These are phyloP conservation scores for Sylvia borin DNA, from an alignment of 2,797 vertebrate species.

Conservation along the genomic window DNA sequence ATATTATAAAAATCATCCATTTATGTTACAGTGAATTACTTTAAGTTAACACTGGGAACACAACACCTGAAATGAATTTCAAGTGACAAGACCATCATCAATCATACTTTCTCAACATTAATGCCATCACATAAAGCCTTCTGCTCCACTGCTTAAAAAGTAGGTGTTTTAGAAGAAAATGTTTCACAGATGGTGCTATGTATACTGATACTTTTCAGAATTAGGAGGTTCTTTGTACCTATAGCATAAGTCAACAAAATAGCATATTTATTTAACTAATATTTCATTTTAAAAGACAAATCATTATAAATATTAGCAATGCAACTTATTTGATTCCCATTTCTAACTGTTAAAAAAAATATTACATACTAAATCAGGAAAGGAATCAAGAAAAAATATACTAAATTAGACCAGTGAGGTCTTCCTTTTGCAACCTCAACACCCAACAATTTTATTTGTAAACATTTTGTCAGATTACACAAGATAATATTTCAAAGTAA, in stretches of 20 bases:
- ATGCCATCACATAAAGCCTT: slow-evolving; percentile 63
- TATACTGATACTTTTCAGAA: background rate
- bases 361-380: background rate
- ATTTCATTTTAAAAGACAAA: background rate
- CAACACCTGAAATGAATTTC: slow-evolving; percentile 74
- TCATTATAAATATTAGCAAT: background rate
- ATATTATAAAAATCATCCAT: slow-evolving; percentile 78
- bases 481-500: background rate
- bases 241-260: slow-evolving; percentile 8
- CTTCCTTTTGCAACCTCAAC: background rate
- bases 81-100: slow-evolving; percentile 76
- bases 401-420: background rate
- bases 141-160: slow-evolving; percentile 67
- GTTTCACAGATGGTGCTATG: background rate
- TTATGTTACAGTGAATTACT: slow-evolving; percentile 76
- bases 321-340: background rate
- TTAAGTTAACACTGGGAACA: slow-evolving; percentile 64
- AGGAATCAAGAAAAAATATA: background rate
- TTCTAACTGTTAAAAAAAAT: background rate
- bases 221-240: background rate
- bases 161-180: slow-evolving; percentile 51
- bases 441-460: background rate
- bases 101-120: slow-evolving; percentile 75
- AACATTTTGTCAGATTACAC: background rate
- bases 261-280: background rate